These are phyloP conservation scores for Phyllotis vaccarum DNA, from an alignment of 2,797 vertebrate genomes.

Conservation along the genomic window DNA sequence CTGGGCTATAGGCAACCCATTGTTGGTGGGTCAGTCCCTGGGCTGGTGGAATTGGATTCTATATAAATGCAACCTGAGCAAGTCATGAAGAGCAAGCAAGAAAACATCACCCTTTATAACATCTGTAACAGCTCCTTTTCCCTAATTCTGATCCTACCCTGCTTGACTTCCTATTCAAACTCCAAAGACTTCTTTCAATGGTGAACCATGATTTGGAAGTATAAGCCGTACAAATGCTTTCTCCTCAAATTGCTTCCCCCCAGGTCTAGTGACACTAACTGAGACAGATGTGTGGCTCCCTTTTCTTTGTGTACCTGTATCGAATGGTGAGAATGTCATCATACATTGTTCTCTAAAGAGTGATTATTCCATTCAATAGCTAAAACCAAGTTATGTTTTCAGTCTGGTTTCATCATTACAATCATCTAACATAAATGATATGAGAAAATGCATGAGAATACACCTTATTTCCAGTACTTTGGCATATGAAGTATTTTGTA, in stretches of 20 bases:
- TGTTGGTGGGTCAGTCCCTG: not conserved
- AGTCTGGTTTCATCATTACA: not conserved
- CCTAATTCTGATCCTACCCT: not conserved
- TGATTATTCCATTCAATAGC: not conserved
- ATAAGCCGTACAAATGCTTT: not conserved
- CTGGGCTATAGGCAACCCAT: too few relatives aligned
- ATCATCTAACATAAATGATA: not conserved
- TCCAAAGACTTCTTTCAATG: not conserved
- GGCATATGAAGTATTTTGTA: not conserved
- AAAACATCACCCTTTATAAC: not conserved
- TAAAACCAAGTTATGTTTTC: not conserved
- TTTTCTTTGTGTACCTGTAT: not conserved
- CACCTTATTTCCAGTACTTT: conserved; percentile 1
- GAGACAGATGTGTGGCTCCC: not conserved
- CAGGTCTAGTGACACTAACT: not conserved
- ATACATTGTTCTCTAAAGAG: not conserved
- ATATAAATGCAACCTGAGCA: not conserved
- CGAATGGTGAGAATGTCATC: not conserved
- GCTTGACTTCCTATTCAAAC: not conserved
- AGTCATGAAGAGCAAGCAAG: not conserved
- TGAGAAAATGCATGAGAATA: not conserved
- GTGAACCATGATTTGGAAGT: not conserved
- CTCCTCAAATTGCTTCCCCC: too few relatives aligned
- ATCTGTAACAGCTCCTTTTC: not conserved
- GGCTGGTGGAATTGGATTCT: not conserved